Conservation (phyloP, 2,113 vertebrate species). For the Sturnira hondurensis region DNA sequence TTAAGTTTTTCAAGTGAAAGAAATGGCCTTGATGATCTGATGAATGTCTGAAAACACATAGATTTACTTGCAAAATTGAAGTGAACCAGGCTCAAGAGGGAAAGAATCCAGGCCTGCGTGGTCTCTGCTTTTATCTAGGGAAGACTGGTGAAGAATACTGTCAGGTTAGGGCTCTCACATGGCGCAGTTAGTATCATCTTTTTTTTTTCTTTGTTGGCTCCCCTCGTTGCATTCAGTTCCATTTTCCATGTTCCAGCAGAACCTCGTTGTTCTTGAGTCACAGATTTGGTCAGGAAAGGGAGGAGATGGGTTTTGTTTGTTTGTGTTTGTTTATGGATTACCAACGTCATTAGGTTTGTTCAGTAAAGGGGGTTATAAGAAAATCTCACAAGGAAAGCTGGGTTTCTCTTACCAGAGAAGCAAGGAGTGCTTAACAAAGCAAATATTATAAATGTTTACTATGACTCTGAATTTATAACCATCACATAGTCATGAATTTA, state of each 20-base stretch:
- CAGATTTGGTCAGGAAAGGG: not conserved
- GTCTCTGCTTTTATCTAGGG: not conserved
- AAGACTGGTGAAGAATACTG: not conserved
- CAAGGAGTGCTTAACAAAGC: fast-evolving
- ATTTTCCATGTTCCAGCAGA: not conserved
- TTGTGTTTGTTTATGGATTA: not conserved
- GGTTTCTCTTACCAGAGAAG: not conserved
- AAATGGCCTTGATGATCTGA: not conserved
- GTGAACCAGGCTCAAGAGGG: fast-evolving
- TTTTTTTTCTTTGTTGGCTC: too few species aligned
- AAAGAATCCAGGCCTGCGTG: fast-evolving
- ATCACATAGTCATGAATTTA: not conserved
- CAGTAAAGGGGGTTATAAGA: not conserved
- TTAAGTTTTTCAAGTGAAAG: not conserved
- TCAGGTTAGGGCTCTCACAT: too few species aligned
- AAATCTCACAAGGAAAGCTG: not conserved
- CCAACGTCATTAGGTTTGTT: not conserved
- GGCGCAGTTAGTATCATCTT: too few species aligned
- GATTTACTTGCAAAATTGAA: not conserved
- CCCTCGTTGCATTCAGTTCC: not conserved
- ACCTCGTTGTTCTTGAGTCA: not conserved
- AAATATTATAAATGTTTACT: not conserved
- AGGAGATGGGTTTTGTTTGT: not conserved
- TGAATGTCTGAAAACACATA: not conserved
- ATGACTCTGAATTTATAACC: not conserved